Evolutionary conservation across 1,140 invertebrate genomes (phyloP), one percentile per base, ranked within the genome.

Genomic region (Pogonomyrmex barbatus): DNA sequence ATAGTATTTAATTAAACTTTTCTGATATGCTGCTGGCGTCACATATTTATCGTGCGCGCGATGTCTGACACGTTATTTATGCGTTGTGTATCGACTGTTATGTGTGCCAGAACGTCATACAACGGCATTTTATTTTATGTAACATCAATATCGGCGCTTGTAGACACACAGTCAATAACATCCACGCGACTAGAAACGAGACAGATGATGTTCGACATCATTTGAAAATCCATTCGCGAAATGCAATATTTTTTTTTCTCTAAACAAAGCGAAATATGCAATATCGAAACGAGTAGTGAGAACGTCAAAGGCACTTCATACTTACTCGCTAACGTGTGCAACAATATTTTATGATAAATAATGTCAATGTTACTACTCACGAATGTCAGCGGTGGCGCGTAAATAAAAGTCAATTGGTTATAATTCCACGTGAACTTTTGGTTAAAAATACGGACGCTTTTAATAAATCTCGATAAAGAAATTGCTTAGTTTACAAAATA

Each of bases 311-410:
- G 39, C 73, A 78, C 12, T 70, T 81, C 6, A 12, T 50, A 54
- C 42, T 85, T 68, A 33, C 42, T 67, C 63, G 45, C 56, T 50
- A 79, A 76, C 52, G 78, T 62, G 24, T 36, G 47, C 50, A 56
- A 87, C 6, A 73, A 82, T 82, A 73, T 82, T 82, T 82, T 73
- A 82, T 58, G n/a, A 60, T 82, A 82, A 82, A 82, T 47, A 82
- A 82, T 73, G 70, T 17, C 12, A 36, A n/a, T 33, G 33, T 52
- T 33, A 62, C 42, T 62, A 54, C 36, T 70, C 24, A 42, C 76
- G 14, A 78, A 39, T 78, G 39, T 54, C 39, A 33, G 9, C 12
- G 14, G 9, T 12, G 14, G 24, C 33, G 33, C 70, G 24, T 65
- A 36, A 78, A 24, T 30, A 81, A 70, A 71, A 81, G 14, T 71